phyloP scores from a whole-genome alignment of 2,888 invertebrate species.

The Dendrolimus houi region DNA sequence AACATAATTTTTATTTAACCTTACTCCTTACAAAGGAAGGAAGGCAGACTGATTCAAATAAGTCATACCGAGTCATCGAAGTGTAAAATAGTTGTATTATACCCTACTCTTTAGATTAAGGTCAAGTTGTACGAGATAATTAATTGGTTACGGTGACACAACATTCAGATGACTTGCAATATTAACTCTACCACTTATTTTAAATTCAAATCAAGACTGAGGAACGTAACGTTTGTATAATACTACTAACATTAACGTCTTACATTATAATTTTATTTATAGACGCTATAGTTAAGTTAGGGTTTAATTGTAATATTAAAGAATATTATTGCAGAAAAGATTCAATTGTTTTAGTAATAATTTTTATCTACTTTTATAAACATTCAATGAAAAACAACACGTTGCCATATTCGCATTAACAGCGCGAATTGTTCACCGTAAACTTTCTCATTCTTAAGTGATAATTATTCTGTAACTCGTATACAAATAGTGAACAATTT shows the following conservation, averaged over 20 bases:
- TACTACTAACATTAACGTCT: constrained; percentile 16
- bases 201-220: constrained; percentile 28
- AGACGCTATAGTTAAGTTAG: no score
- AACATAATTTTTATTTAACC: background rate
- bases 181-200: constrained; percentile 20
- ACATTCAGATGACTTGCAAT: constrained; percentile 26
- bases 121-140: constrained; percentile 28
- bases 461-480: background rate
- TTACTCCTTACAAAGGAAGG: background rate
- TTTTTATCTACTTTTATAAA: no score
- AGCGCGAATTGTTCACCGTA: background rate
- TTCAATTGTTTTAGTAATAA: no score
- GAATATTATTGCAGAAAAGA: no score
- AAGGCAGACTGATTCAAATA: background rate
- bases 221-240: constrained; percentile 19
- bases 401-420: background rate
- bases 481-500: background rate
- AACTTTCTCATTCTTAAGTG: no score
- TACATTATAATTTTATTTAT: constrained; percentile 22
- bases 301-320: no score
- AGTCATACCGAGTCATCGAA: constrained; percentile 14
- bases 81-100: constrained; percentile 22
- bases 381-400: no score
- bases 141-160: constrained; percentile 25
- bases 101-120: constrained; percentile 24